phyloP scores from a whole-genome alignment of 1,140 invertebrate species.

The Plectrocnemia conspersa region DNA sequence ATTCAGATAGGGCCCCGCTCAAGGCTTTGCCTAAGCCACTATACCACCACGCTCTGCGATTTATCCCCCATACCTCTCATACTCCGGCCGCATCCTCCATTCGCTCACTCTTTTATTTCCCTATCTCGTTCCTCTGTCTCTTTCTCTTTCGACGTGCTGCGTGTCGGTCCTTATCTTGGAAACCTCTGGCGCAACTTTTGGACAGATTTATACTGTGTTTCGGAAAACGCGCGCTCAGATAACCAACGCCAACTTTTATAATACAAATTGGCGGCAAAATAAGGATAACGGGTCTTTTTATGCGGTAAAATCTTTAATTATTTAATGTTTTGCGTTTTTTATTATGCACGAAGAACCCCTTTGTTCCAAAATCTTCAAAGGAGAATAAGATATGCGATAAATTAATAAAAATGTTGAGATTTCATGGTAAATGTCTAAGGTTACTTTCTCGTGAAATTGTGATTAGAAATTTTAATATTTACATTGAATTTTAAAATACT shows the following conservation, averaged over 20 bases:
- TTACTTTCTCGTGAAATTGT: too few relatives aligned
- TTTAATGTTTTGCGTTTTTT: too few relatives aligned
- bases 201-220: not conserved
- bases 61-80: conserved; percentile 1
- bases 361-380: too few relatives aligned
- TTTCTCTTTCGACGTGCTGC: not conserved
- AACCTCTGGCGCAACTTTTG: not conserved
- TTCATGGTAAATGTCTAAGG: too few relatives aligned
- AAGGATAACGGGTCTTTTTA: too few relatives aligned
- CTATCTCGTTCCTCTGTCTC: not conserved
- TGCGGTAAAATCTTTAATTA: too few relatives aligned
- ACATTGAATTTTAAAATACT: too few relatives aligned
- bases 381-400: too few relatives aligned
- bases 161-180: conserved; percentile 4
- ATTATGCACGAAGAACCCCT: too few relatives aligned
- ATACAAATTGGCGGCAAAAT: too few relatives aligned
- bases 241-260: not conserved
- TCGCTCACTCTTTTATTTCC: conserved; percentile 3
- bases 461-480: too few relatives aligned
- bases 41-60: conserved; percentile 17
- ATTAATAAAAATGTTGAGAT: too few relatives aligned
- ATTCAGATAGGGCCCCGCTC: conserved; percentile 22
- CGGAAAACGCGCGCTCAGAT: not conserved
- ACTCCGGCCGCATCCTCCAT: not conserved
- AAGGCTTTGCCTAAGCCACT: conserved; percentile 24